Evolutionary conservation across 2,888 invertebrate species (phyloP).

Genomic region (Andrena fulva): DNA sequence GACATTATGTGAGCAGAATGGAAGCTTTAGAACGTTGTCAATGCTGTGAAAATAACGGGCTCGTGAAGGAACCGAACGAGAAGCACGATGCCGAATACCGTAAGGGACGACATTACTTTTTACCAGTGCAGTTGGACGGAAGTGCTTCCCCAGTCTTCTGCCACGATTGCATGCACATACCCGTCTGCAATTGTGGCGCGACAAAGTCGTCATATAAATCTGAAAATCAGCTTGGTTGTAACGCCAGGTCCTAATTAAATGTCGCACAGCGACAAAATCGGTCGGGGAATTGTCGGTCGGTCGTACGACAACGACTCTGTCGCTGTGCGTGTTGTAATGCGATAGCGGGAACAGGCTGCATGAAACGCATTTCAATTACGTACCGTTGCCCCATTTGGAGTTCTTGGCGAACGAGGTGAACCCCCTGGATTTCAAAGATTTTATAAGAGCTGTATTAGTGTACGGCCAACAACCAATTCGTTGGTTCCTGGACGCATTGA

Average conservation of each 20-base stretch:
- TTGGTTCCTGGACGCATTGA: constrained; percentile 86
- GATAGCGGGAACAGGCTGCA: neutral
- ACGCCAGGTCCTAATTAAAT: neutral
- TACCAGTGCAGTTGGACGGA: constrained; percentile 89
- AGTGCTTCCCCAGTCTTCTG: constrained; percentile 92
- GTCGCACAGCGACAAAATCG: too few species aligned
- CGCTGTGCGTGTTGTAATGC: neutral
- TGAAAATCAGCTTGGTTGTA: constrained; percentile 56
- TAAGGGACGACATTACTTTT: constrained; percentile 71
- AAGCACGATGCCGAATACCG: neutral
- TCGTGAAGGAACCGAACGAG: constrained; percentile 4
- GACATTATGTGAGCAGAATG: constrained; percentile 86
- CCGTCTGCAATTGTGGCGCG: constrained; percentile 89
- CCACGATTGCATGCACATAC: constrained; percentile 95
- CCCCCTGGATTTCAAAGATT: constrained; percentile 87
- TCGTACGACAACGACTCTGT: too few species aligned
- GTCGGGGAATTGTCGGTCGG: too few species aligned
- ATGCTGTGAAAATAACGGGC: constrained; percentile 86
- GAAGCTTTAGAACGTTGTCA: constrained; percentile 88
- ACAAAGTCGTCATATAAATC: constrained; percentile 94
- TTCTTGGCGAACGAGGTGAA: constrained; percentile 95
- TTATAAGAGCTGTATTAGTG: constrained; percentile 88
- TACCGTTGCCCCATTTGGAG: constrained; percentile 89
- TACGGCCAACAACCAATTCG: constrained; percentile 88
- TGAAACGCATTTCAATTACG: constrained; percentile 12